Conservation (phyloP, 2,797 vertebrate species). For the Liasis olivaceus region DNA sequence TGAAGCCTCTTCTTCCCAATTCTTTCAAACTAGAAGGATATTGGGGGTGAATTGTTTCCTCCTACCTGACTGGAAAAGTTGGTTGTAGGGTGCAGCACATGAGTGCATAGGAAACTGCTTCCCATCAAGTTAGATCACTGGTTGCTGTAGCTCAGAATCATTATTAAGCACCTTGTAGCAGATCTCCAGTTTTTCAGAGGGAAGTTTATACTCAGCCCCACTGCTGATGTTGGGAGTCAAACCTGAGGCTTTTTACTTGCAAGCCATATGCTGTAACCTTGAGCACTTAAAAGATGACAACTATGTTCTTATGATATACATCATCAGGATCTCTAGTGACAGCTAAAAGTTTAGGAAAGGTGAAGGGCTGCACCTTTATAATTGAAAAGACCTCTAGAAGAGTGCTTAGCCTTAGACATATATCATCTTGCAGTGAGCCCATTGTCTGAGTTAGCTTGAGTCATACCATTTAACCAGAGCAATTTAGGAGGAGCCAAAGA, state of each 20-base stretch:
- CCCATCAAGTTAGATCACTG: neutral
- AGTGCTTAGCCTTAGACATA: neutral
- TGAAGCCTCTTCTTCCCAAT: neutral
- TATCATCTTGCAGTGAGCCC: neutral
- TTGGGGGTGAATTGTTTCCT: neutral
- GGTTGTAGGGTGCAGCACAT: neutral
- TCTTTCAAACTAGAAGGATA: neutral
- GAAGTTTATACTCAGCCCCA: neutral
- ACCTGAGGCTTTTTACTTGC: neutral
- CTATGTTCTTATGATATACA: neutral
- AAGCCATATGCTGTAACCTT: neutral
- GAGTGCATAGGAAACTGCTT: neutral
- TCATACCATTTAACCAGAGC: neutral
- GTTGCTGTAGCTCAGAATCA: neutral
- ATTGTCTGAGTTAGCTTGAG: neutral
- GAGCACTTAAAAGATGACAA: neutral
- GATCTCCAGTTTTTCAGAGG: neutral
- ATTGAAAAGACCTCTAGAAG: neutral
- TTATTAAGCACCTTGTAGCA: neutral
- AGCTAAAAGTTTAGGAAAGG: neutral
- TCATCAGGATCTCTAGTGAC: neutral
- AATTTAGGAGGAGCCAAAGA: neutral
- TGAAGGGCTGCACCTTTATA: neutral
- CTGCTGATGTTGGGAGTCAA: neutral
- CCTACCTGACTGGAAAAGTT: neutral